Evolutionary conservation across 2,797 vertebrate genomes (phyloP), one percentile per base, ranked within the genome.

Genomic region (Loris lydekkerianus): DNA sequence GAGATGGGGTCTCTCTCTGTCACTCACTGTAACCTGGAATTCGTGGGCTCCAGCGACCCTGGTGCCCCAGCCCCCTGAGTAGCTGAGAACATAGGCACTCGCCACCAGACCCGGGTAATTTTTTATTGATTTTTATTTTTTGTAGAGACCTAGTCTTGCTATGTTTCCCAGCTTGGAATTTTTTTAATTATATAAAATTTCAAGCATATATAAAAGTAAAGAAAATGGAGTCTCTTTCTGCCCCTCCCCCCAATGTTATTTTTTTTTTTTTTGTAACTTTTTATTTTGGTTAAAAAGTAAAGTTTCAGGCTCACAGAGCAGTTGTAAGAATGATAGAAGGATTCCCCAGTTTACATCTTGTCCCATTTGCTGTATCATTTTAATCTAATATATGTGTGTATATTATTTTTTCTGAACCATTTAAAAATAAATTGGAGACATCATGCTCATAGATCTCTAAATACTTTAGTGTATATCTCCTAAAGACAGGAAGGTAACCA

Each of bases 151-250:
- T 25, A 29, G 61, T 63, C 25, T 63, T 63, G 61, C 25, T 29
- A 13, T 29, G 25, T 63, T 27, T 25, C 25, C 25, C 25, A 29
- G 61, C 25, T 25, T 63, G 25, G 61, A 20, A 20, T 78, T 40
- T 86, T 60, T 76, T 56, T 7, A 75, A 9, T 93, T 81, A 27
- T 13, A 46, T 40, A 81, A 92, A 86, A 70, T 89, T 85, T 72
- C 43, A 93, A 53, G 70, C 10, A n/a, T 10, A 43, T 23, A 78
- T 27, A 25, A 18, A 67, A 77, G 29, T 67, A 81, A 53, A 76
- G 37, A 93, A 31, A 89, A 86, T 2, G 20, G 61, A 65, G 56
- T 76, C 25, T 77, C 11, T 67, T 8, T 3, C 25, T 4, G 0
- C 7, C 15, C 15, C 23, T 10, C 27, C 27, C 27, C n/a, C 49